Base-by-base conservation (phyloP, 2,797 vertebrate genomes). In the Nyctalus aviator region DNA sequence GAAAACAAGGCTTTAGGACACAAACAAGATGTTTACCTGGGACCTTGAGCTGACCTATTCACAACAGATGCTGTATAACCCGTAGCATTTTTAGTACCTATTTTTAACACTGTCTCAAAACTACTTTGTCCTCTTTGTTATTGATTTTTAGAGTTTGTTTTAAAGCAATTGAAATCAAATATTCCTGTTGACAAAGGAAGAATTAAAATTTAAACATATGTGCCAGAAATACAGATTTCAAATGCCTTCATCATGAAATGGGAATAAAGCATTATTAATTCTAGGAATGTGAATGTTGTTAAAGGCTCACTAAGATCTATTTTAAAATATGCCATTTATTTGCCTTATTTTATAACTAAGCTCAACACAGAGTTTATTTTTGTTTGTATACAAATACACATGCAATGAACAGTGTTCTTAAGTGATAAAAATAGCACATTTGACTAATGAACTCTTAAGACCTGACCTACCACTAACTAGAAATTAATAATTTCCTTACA, bases 41-140 rank as follows among this genome's bases (percentile, higher is more conserved):
- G 97, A 97, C 97, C 98, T 97, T 93, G 92, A 94, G 96, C 97
- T 98, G 97, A 96, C 97, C 98, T 92, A 3, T n/a, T 95, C 96
- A 90, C 95, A 87, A 91, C 91, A 59, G 91, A 86, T 93, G 95
- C 95, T 95, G 73, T 78, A 84, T 95, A 66, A 88, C 97, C 97
- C 88, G 94, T 93, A 85, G 87, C 30, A 30, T 93, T 97, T 97
- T 95, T 93, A 12, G 77, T 91, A 53, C 84, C 96, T 97, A 91
- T 88, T 96, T 97, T 95, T 93, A 87, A 95, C 91, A 4, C 23
- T 53, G 76, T 32, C 90, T 97, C 78, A 3, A 96, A 90, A 93
- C 73, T 92, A 66, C 46, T 37, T 93, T 84, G 62, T 96, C 96
- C 90, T 95, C 87, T 88, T 81, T 83, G 0, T 82, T 97, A 94